Base-by-base conservation (phyloP, 2,888 invertebrate species). In the Rotaria sp. region DNA sequence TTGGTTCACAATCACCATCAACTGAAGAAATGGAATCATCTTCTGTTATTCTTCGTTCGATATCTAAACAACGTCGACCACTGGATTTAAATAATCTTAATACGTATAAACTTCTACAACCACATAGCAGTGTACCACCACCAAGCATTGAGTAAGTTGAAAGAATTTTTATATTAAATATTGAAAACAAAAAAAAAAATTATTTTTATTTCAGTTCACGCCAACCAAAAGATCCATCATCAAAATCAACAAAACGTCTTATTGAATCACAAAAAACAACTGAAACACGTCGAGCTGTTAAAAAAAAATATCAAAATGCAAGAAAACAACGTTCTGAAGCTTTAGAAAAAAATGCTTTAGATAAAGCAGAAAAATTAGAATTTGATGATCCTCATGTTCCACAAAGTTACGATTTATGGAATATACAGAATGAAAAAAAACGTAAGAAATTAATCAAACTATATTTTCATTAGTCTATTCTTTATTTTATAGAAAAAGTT, bases 301-400 rank as follows among this genome's bases (percentile, higher is more conserved):
- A 45, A 4, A 80, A 80, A 45, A 80, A 80, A 45, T 80, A 80
- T 80, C 80, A 45, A 80, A 41, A 38, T 24, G 80, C 80, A 45
- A 10, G 1, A 5, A 41, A 80, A 80, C 80, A 80, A 80, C 80
- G 80, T 80, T 24, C n/a, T 26, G 80, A 80, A 80, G 80, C 80
- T 45, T 26, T 26, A 13, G 7, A 41, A 80, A 45, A 45, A 45
- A 41, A 26, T 45, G 80, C 80, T 13, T 26, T 80, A 10, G 41
- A 24, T 11, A 41, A 80, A 80, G 80, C 80, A 3, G 80, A 45
- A 4, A 1, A 41, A 45, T 1, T 80, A 15, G 45, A 24, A 26
- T 8, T 45, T 18, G n/a, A 18, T 4, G 80, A 80, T 80, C 80
- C 80, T 45, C 80, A 80, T 38, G 80, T 80, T 26, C 10, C 80